Conservation (phyloP, 2,888 invertebrate species). For the Epinotia bilunana region DNA sequence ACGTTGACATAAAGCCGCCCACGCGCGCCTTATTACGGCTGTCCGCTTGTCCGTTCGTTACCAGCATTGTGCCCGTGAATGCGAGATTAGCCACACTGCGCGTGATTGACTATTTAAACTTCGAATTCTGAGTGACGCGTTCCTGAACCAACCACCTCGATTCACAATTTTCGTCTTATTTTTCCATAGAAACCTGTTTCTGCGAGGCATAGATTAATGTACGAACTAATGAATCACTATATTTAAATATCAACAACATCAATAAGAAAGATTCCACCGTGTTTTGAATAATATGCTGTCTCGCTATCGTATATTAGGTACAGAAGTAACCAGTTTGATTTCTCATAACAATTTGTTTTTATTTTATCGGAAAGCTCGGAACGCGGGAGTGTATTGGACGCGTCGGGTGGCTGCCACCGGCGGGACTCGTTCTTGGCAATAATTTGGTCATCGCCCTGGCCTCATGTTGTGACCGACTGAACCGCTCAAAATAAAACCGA, state of each 20-base stretch:
- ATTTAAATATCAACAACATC: conserved; percentile 41
- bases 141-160: conserved; percentile 56
- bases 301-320: conserved; percentile 35
- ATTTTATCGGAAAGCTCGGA: conserved; percentile 42
- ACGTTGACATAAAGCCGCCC: conserved; percentile 82
- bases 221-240: conserved; percentile 42
- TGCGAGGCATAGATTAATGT: conserved; percentile 38
- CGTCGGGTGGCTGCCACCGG: conserved; percentile 47
- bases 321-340: conserved; percentile 45
- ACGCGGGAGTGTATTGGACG: conserved; percentile 34
- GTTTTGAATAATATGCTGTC: conserved; percentile 42
- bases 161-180: conserved; percentile 45
- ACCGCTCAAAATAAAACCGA: conserved; percentile 47
- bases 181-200: conserved; percentile 38
- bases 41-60: conserved; percentile 83
- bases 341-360: conserved; percentile 45
- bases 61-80: conserved; percentile 80
- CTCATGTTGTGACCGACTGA: conserved; percentile 54
- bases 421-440: conserved; percentile 77
- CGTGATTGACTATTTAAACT: conserved; percentile 83
- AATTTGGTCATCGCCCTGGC: conserved; percentile 79
- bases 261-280: conserved; percentile 34
- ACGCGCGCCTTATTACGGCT: conserved; percentile 82
- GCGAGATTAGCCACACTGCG: conserved; percentile 81
- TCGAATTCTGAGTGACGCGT: conserved; percentile 73